Evolutionary conservation across 2,113 vertebrate species (phyloP).

Genomic region (Alosa alosa): DNA sequence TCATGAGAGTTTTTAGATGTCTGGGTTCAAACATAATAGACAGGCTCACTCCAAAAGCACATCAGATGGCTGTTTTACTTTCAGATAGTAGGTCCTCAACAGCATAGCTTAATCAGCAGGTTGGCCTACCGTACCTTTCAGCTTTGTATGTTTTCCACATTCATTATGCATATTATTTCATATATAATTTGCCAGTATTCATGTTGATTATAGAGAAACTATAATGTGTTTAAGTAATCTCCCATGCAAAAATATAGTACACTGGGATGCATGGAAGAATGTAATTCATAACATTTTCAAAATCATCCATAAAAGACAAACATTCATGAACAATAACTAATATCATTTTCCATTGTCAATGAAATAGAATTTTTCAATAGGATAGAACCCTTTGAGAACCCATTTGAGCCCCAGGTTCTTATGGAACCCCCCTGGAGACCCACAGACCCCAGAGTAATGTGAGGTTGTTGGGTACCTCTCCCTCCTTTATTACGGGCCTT

Average conservation of each 20-base stretch:
- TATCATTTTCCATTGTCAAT: too few species aligned
- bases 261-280: not conserved
- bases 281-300: too few species aligned
- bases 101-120: not conserved
- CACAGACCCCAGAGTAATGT: not conserved
- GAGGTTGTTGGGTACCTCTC: not conserved
- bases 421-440: not conserved
- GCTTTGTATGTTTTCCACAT: too few species aligned
- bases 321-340: too few species aligned
- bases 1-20: not conserved
- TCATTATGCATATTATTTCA: too few species aligned
- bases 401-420: not conserved
- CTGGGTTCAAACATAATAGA: not conserved
- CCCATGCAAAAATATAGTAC: not conserved
- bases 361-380: not conserved
- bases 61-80: not conserved
- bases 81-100: not conserved
- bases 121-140: too few species aligned
- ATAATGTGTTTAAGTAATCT: not conserved
- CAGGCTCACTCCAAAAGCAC: not conserved
- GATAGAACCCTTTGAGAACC: not conserved
- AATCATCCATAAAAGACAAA: too few species aligned
- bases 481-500: not conserved
- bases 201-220: not conserved
- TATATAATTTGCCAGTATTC: not conserved